phyloP scores from a whole-genome alignment of 2,113 vertebrate species.

The Trachemys scripta region DNA sequence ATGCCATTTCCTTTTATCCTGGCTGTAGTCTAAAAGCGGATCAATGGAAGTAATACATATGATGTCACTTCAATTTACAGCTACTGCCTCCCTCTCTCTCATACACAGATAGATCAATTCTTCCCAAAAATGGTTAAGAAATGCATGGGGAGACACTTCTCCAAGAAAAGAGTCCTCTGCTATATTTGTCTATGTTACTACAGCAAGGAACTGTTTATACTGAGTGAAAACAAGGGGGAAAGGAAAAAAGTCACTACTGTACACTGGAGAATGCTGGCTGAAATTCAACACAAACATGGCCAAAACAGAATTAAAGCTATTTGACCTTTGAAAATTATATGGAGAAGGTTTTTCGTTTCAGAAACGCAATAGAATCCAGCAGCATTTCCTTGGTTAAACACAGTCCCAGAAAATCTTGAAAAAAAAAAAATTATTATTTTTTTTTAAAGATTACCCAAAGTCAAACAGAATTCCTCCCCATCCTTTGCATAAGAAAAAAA shows the following conservation, averaged over 20 bases:
- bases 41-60: conserved; percentile 84
- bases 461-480: conserved; percentile 23
- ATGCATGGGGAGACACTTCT: conserved; percentile 81
- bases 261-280: conserved; percentile 75
- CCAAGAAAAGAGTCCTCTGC: conserved; percentile 83
- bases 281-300: conserved; percentile 73
- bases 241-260: conserved; percentile 65
- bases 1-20: conserved; percentile 88
- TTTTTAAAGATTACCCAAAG: conserved; percentile 38
- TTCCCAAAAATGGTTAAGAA: conserved; percentile 93
- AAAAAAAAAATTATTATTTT: conserved; percentile 16
- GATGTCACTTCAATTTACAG: conserved; percentile 87
- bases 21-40: conserved; percentile 82
- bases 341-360: conserved; percentile 25
- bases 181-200: conserved; percentile 89
- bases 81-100: conserved; percentile 65
- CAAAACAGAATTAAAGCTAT: conserved; percentile 59
- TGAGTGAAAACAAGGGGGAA: conserved; percentile 70
- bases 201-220: conserved; percentile 83
- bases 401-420: background rate
- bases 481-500: background rate
- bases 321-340: conserved; percentile 65
- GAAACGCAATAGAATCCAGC: conserved; percentile 5
- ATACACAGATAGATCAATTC: conserved; percentile 80
- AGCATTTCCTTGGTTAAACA: conserved; percentile 31